Evolutionary conservation across 1,140 invertebrate species (phyloP).

Genomic region (Listronotus bonariensis): DNA sequence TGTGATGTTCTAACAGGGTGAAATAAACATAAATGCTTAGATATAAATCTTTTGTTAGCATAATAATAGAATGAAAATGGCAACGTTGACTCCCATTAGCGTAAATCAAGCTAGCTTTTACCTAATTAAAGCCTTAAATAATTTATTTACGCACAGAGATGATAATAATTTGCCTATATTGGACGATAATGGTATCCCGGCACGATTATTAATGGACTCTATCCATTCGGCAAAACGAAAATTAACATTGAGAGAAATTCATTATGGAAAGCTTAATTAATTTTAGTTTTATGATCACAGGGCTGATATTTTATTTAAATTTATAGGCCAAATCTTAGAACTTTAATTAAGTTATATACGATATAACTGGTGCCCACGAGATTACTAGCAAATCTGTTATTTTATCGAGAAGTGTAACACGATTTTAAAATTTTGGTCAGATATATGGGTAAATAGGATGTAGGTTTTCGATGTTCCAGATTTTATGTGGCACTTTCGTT

Average conservation of each 20-base stretch:
- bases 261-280: conserved; percentile 20
- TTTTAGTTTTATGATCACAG: not conserved
- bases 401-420: too few relatives aligned
- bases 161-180: conserved; percentile 25
- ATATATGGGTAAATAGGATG: too few relatives aligned
- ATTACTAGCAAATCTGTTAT: too few relatives aligned
- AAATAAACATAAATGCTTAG: not conserved
- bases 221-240: conserved; percentile 18
- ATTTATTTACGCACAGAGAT: conserved; percentile 31
- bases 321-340: too few relatives aligned
- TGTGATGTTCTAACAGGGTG: too few relatives aligned
- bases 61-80: conserved; percentile 15
- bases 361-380: too few relatives aligned
- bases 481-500: too few relatives aligned
- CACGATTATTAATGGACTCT: conserved; percentile 25
- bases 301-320: conserved; percentile 6
- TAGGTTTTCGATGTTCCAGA: too few relatives aligned
- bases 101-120: conserved; percentile 29
- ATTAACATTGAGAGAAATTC: conserved; percentile 16
- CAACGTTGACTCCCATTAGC: conserved; percentile 19
- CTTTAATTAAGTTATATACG: too few relatives aligned
- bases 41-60: conserved; percentile 8
- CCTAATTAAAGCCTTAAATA: conserved; percentile 33
- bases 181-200: conserved; percentile 26
- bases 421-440: too few relatives aligned